Percentiles rank a stretch among this genome's conserved stretches.
Conservation (phyloP, 2,797 vertebrate genomes). For the Clarias laeviceps region DNA sequence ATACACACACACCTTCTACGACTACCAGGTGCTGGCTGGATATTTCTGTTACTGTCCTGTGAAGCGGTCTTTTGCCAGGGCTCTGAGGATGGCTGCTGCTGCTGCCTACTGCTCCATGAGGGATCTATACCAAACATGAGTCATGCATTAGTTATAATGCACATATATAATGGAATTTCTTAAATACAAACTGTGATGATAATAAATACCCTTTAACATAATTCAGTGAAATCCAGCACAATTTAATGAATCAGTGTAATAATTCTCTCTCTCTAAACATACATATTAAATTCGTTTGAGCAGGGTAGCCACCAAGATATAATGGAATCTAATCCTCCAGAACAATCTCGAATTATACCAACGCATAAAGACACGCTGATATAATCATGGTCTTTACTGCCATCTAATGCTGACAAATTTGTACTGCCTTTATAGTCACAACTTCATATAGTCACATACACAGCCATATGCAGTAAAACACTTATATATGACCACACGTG, state of each 20-base stretch:
- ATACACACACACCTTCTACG: constrained; percentile 82
- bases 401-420: constrained; percentile 6
- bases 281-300: not conserved
- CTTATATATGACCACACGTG: too few species aligned
- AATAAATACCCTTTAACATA: not conserved
- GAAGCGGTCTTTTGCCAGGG: constrained; percentile 61
- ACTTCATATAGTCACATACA: not conserved
- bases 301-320: not conserved
- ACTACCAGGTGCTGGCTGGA: constrained; percentile 66
- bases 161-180: not conserved
- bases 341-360: not conserved
- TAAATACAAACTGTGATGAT: not conserved
- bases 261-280: not conserved
- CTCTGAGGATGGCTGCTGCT: constrained; percentile 63
- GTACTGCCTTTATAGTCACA: not conserved
- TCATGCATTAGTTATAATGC: not conserved
- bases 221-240: not conserved
- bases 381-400: not conserved
- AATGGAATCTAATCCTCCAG: not conserved
- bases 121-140: constrained; percentile 60
- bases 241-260: not conserved
- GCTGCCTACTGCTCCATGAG: constrained; percentile 64
- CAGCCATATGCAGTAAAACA: too few species aligned
- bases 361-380: not conserved
- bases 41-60: constrained; percentile 66